Percentiles rank a stretch among this genome's conserved stretches.
phyloP scores from a whole-genome alignment of 2,113 vertebrate species.

The Axis porcinus region DNA sequence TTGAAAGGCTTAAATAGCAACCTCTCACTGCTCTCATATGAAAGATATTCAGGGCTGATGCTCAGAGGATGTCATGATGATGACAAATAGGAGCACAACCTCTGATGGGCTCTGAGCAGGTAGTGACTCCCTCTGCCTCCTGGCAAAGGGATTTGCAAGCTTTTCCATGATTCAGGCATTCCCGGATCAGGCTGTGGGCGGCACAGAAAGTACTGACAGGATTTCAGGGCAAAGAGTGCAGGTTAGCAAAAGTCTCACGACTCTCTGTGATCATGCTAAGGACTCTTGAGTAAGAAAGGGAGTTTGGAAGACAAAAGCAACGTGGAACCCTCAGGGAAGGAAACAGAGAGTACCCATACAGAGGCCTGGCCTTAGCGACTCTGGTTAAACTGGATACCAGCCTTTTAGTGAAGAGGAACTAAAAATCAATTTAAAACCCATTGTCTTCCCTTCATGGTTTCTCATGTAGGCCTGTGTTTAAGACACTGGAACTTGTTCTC shows the following conservation, averaged over 20 bases:
- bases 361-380: neutral
- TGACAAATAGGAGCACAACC: neutral
- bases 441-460: neutral
- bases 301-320: neutral
- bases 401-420: neutral
- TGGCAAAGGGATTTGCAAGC: neutral
- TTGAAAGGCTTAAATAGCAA: neutral
- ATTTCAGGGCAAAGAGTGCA: neutral
- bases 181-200: neutral
- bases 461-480: neutral
- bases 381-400: neutral
- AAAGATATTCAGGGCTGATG: neutral
- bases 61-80: neutral
- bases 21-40: neutral
- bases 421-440: neutral
- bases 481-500: neutral
- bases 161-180: neutral
- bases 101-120: neutral
- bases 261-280: neutral
- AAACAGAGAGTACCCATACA: neutral
- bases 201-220: neutral
- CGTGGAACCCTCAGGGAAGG: neutral
- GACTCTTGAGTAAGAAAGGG: neutral
- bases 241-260: neutral
- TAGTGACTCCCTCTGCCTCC: neutral